Evolutionary conservation across 2,888 invertebrate species (phyloP).

Genomic region (Encarsia formosa): DNA sequence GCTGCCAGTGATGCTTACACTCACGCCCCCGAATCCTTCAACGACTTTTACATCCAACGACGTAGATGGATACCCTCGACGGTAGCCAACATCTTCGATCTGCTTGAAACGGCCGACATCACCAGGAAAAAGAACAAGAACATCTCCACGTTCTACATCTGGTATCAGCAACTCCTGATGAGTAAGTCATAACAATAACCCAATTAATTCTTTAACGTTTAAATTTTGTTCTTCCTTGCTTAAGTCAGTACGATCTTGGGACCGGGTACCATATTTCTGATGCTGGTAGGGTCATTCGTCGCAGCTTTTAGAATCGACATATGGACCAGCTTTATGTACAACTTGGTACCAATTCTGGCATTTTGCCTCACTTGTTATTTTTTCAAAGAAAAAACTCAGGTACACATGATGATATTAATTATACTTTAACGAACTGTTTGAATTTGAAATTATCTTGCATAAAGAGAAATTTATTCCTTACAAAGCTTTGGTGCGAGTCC

Average conservation of each 20-base stretch:
- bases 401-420: too few relatives aligned
- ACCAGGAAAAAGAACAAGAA: conserved; percentile 83
- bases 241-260: conserved; percentile 71
- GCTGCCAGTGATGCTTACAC: conserved; percentile 94
- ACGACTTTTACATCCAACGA: conserved; percentile 91
- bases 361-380: conserved; percentile 68
- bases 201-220: too few relatives aligned
- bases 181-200: too few relatives aligned
- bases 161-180: conserved; percentile 70
- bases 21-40: conserved; percentile 88
- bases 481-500: too few relatives aligned
- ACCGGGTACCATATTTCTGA: conserved; percentile 77
- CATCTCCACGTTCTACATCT: conserved; percentile 77
- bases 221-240: too few relatives aligned
- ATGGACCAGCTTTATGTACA: conserved; percentile 62
- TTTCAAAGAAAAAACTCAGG: conserved; percentile 67
- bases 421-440: too few relatives aligned
- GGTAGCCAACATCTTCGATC: conserved; percentile 89
- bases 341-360: conserved; percentile 63
- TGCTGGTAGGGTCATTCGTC: conserved; percentile 79
- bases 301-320: conserved; percentile 72
- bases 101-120: conserved; percentile 71
- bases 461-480: too few relatives aligned
- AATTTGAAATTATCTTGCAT: too few relatives aligned
- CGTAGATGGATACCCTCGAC: conserved; percentile 96